A percentile compares a stretch with the other conserved stretches of the same genome.
Conservation (phyloP, 2,797 vertebrate species). For the Eurystomus glaucurus region DNA sequence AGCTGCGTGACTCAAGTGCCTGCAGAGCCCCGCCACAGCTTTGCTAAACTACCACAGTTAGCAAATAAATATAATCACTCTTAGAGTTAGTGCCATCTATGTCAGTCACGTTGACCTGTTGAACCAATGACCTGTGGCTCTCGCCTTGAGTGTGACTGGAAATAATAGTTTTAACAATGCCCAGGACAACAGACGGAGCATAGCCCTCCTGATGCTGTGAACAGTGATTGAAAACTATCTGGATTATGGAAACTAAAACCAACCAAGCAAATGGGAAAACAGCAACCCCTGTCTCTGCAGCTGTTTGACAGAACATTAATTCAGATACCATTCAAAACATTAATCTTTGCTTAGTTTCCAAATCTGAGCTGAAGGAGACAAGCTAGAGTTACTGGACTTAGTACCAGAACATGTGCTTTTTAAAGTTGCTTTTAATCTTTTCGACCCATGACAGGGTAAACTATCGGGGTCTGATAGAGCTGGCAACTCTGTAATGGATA, state of each 20-base stretch:
- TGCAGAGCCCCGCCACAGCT: too few species aligned
- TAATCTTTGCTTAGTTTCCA: slow-evolving; percentile 51
- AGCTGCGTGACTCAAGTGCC: too few species aligned
- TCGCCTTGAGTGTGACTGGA: slow-evolving; percentile 11
- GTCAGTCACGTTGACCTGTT: slow-evolving; percentile 37
- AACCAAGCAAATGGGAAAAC: neutral
- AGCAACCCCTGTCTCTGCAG: neutral
- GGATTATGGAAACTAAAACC: neutral
- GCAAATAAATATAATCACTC: slow-evolving; percentile 55
- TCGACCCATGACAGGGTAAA: slow-evolving; percentile 26
- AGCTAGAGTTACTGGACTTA: slow-evolving; percentile 20
- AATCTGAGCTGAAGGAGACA: slow-evolving; percentile 20
- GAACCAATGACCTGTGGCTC: neutral
- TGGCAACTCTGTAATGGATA: neutral
- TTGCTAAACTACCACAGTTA: neutral
- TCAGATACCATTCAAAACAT: slow-evolving; percentile 26
- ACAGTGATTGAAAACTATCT: neutral
- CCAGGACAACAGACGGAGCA: neutral
- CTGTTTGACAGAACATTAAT: slow-evolving; percentile 22
- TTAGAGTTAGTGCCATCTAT: neutral
- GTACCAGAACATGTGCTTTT: neutral
- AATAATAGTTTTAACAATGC: neutral
- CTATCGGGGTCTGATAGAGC: neutral
- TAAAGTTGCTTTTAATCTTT: slow-evolving; percentile 43
- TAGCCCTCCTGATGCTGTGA: neutral